Evolutionary conservation across 2,797 vertebrate genomes (phyloP), one percentile per base, ranked within the genome.

Genomic region (Telmatherina bonti): DNA sequence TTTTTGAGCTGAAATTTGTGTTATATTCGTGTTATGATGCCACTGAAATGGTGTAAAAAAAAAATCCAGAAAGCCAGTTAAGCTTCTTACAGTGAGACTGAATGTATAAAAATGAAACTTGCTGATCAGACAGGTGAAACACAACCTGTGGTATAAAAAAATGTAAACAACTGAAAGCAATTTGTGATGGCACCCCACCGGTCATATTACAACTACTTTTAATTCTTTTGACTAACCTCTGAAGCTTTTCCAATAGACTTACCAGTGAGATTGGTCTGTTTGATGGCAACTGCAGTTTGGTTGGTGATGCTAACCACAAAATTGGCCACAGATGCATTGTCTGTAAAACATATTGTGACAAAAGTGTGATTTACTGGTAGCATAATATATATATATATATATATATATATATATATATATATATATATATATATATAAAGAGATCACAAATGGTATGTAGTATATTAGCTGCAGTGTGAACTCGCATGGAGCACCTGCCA

Each of bases 241-340:
- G 67, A 33, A 65, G 72, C 66, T 71, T 5, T 10, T 82, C 76
- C 81, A 88, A 82, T 76, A 81, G 35, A 70, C 49, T 78, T 80
- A 73, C 73, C 63, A 74, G 88, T 93, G 91, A 93, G 64, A 87
- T 93, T 74, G 87, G 85, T 62, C 94, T 92, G 92, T 95, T 95
- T 61, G 94, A 95, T 92, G 93, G 96, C 89, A 92, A 88, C 74
- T 92, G 89, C 81, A 93, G 95, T 88, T 88, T 82, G 69, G 83
- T 91, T 77, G 93, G 91, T 59, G 83, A 36, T 95, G 88, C 90
- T 95, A 79, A 83, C 95, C 70, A 95, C 93, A 57, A 91, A 93
- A 85, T 89, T 96, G 91, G 94, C 94, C 84, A 93, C 93, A 75
- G 93, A 95, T 89, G 94, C 95, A 79, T 96, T 92, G 72, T 85